These are phyloP conservation scores for Melipona bicolor DNA, from an alignment of 2,888 invertebrate species.

Conservation along the genomic window DNA sequence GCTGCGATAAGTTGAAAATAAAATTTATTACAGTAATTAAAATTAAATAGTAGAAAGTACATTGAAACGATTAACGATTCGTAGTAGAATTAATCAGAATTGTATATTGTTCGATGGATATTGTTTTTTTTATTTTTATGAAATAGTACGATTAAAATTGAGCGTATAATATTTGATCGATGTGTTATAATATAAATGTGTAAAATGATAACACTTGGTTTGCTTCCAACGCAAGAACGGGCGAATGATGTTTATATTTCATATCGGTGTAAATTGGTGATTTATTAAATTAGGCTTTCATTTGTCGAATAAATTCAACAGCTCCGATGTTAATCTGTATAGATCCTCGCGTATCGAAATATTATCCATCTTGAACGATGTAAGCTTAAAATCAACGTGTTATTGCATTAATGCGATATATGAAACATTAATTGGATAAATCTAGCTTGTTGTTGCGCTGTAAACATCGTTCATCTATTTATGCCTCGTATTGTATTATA, in stretches of 20 bases:
- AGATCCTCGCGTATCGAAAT: background rate
- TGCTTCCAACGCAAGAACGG: background rate
- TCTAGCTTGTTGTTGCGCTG: background rate
- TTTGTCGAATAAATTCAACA: background rate
- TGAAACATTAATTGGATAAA: background rate
- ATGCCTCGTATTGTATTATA: background rate
- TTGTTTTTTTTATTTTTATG: no score
- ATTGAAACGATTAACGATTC: no score
- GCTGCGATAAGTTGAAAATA: no score
- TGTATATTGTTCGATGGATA: no score
- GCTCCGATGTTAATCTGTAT: background rate
- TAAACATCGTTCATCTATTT: background rate
- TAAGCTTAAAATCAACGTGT: background rate
- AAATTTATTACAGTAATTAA: no score
- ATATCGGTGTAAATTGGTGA: background rate
- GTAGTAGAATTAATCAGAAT: no score
- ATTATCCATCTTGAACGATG: background rate
- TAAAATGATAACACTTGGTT: background rate
- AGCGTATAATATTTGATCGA: no score
- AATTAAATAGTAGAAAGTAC: no score
- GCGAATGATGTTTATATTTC: background rate
- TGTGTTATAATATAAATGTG: background rate
- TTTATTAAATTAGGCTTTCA: background rate
- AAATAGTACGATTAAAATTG: no score
- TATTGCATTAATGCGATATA: background rate